Conservation (phyloP, 2,113 vertebrate genomes). For the Neogobius melanostomus region DNA sequence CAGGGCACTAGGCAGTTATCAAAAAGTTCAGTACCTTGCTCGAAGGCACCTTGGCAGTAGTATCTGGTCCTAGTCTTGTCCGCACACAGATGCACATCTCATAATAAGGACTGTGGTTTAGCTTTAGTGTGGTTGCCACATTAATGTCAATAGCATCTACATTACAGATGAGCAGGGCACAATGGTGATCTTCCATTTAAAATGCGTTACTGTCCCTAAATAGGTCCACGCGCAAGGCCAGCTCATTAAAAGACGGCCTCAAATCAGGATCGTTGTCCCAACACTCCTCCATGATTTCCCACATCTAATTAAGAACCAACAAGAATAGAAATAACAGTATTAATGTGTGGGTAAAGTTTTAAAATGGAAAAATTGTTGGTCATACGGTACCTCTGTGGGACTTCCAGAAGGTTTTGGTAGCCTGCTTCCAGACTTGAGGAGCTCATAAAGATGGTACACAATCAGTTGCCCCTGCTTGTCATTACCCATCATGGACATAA, state of each 20-base stretch:
- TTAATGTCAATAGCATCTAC: constrained; percentile 20
- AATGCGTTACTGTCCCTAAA: constrained; percentile 83
- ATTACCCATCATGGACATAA: constrained; percentile 97
- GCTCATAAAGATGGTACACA: constrained; percentile 94
- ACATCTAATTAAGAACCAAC: constrained; percentile 75
- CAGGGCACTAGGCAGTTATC: background rate
- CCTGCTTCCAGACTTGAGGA: constrained; percentile 88
- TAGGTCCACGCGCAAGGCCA: constrained; percentile 83
- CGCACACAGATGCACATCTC: constrained; percentile 21
- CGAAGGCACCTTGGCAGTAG: constrained; percentile 57
- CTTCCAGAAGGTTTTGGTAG: constrained; percentile 87
- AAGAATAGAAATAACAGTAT: background rate
- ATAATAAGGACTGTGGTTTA: constrained; percentile 12
- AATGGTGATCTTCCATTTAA: constrained; percentile 35
- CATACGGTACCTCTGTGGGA: constrained; percentile 82
- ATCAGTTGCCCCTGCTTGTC: constrained; percentile 98
- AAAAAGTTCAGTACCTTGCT: constrained; percentile 34
- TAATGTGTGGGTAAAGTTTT: background rate
- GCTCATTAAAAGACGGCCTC: constrained; percentile 88
- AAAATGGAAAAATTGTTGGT: background rate
- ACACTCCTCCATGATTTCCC: constrained; percentile 90
- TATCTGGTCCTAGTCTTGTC: constrained; percentile 28
- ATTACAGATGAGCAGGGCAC: constrained; percentile 42
- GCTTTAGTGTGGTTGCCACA: constrained; percentile 29
- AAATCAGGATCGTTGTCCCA: constrained; percentile 85